phyloP scores from a whole-genome alignment of 2,797 vertebrate species.

The Chrysolophus pictus region DNA sequence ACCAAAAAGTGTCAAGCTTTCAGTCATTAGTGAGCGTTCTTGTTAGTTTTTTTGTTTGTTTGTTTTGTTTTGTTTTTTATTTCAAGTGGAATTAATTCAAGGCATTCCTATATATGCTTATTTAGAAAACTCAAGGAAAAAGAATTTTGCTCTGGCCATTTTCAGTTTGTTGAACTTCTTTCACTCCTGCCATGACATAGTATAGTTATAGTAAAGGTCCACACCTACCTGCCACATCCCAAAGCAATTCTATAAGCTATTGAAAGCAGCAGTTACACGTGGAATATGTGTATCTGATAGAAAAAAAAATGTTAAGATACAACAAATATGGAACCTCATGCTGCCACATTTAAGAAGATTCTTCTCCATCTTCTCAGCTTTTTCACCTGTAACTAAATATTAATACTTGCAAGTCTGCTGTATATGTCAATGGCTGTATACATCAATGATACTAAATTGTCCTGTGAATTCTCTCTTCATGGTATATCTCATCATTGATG shows the following conservation, averaged over 20 bases:
- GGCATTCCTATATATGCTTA: background rate
- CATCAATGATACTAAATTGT: background rate
- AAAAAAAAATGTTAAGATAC: background rate
- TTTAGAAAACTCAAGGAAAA: background rate
- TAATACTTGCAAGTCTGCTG: background rate
- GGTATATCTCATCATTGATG: background rate
- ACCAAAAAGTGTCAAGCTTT: background rate
- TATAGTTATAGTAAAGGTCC: background rate
- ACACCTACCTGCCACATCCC: background rate
- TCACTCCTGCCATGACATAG: background rate
- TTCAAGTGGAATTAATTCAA: background rate
- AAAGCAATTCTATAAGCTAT: background rate
- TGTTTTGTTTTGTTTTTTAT: too few species aligned
- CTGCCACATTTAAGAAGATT: background rate
- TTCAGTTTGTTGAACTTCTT: background rate
- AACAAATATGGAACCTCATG: background rate
- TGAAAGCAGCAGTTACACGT: background rate
- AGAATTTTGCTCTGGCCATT: background rate
- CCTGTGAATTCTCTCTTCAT: background rate
- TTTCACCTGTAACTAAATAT: background rate
- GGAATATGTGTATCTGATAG: background rate
- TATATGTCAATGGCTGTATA: background rate
- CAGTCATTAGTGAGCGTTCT: background rate
- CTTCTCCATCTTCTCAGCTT: background rate
- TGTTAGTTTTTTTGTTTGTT: background rate